These are phyloP conservation scores for Spheniscus humboldti DNA, from an alignment of 2,797 vertebrate species.

Conservation along the genomic window DNA sequence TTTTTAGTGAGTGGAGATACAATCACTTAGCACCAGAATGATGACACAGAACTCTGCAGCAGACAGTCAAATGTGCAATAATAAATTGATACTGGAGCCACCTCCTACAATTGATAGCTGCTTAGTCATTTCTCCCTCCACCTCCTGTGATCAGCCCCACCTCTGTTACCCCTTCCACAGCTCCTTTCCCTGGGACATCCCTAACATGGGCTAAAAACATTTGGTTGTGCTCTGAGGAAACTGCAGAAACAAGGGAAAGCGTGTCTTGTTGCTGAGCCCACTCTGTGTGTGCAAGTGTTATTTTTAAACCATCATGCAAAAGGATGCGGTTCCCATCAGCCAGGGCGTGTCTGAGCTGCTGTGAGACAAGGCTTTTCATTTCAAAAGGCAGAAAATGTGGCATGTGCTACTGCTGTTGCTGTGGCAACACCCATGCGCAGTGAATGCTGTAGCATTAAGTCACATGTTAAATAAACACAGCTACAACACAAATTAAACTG, in stretches of 20 bases:
- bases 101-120: not conserved
- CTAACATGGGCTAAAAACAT: not conserved
- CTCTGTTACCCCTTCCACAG: not conserved
- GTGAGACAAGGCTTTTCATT: not conserved
- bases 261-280: not conserved
- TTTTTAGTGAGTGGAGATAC: not conserved
- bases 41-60: conserved; percentile 8
- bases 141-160: not conserved
- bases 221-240: not conserved
- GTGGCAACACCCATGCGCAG: not conserved
- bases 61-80: not conserved
- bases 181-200: not conserved
- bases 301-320: not conserved
- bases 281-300: not conserved
- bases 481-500: not conserved
- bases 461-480: not conserved
- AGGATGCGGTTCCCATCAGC: not conserved
- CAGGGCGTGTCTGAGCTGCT: not conserved
- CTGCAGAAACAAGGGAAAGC: not conserved
- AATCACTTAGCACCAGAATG: not conserved
- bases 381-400: not conserved
- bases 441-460: not conserved
- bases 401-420: not conserved
- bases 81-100: not conserved
- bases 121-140: not conserved